Evolutionary conservation across 2,888 invertebrate genomes (phyloP), one percentile per base, ranked within the genome.

Genomic region (Melolontha melolontha): DNA sequence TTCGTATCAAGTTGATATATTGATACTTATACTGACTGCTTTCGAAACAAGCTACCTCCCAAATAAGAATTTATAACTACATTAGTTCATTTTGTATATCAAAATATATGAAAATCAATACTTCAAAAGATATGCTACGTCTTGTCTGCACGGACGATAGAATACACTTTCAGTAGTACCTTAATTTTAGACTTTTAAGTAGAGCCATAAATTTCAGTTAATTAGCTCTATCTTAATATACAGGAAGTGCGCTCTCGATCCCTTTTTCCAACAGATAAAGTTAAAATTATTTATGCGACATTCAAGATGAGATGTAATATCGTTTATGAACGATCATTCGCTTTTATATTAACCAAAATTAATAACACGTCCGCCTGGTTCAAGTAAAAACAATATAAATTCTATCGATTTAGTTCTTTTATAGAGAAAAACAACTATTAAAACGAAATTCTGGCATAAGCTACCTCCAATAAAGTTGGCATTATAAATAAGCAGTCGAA

Each of bases 181-280:
- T 52, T 64, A 64, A 52, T 64, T 64, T 64, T 64, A 64, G 64
- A 44, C 44, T 54, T 49, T 54, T 44, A 64, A 64, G 64, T 64
- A 44, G 41, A 42, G 52, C 44, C 41, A 64, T 64, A 64, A 64
- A 64, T 64, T 64, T 44, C 42, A 54, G 14, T 64, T 64, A 64
- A 64, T 64, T 64, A 64, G 29, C 54, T 64, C 52, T 64, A 64
- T 64, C 64, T 64, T 64, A 64, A 54, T 64, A 52, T 52, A 54
- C 64, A 64, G 64, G 64, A 64, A 64, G 54, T 54, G 54, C 44
- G 22, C 27, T 52, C 59, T 47, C 16, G 47, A 62, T 34, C 47
- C 47, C 49, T 55, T 12, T 47, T 44, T 17, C 29, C 29, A 42
- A 11, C 22, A 47, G 47, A 62, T 34, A 62, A 49, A 49, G 16